These are phyloP conservation scores for Drosophila kohkoa DNA, from an alignment of 1,140 invertebrate genomes.

Conservation along the genomic window DNA sequence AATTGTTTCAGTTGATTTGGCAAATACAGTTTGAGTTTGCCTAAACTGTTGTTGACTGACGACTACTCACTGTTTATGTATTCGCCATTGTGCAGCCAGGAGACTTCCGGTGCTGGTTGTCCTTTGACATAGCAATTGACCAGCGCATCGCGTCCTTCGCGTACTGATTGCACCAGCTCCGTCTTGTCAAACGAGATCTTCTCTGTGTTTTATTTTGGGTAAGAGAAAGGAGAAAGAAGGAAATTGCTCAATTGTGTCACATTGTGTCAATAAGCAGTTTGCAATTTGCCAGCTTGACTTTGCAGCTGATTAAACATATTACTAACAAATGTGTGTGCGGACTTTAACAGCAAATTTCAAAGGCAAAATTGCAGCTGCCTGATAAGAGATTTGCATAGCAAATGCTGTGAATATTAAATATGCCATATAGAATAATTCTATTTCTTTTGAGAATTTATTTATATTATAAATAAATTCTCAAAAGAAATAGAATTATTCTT, in stretches of 20 bases:
- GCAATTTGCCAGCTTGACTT: not conserved
- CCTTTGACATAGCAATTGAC: slow-evolving; percentile 85
- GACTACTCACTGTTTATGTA: slow-evolving; percentile 80
- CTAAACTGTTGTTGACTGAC: not conserved
- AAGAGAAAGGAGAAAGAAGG: slow-evolving; percentile 30
- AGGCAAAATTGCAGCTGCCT: not conserved
- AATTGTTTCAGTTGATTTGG: slow-evolving; percentile 42
- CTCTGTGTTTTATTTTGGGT: slow-evolving; percentile 60
- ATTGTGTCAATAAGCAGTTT: slow-evolving; percentile 16
- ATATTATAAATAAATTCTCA: no score
- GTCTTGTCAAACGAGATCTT: slow-evolving; percentile 86
- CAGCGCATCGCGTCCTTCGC: slow-evolving; percentile 85
- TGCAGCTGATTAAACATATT: slow-evolving; percentile 12
- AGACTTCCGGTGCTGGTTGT: slow-evolving; percentile 85
- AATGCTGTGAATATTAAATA: not conserved
- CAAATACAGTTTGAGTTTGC: slow-evolving; percentile 12
- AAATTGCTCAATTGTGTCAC: slow-evolving; percentile 14
- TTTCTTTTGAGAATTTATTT: no score
- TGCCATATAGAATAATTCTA: no score
- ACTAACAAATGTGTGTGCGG: not conserved
- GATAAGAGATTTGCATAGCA: not conserved
- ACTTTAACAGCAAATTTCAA: not conserved
- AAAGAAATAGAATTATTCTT: no score
- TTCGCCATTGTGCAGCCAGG: slow-evolving; percentile 85
- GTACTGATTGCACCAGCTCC: slow-evolving; percentile 84